Evolutionary conservation across 2,888 invertebrate species (phyloP), one percentile per base, ranked within the genome.

Genomic region (Pyrgus malvae): DNA sequence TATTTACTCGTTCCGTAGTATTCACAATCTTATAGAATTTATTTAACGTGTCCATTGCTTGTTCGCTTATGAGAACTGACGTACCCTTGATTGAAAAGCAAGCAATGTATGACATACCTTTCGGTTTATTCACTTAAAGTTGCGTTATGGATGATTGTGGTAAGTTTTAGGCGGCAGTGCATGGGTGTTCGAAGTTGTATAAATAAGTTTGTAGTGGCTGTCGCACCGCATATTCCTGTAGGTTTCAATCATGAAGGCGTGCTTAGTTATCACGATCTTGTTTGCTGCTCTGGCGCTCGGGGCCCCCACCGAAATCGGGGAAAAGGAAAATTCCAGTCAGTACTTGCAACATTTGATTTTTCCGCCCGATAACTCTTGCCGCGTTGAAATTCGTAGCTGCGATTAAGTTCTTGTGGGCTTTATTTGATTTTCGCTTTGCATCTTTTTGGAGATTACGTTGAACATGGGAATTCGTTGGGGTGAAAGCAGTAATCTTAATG

Each of bases 211-310:
- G 62, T 62, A 51, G 60, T 56, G 58, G 57, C 59, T 58, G 57
- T 64, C 66, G 58, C 61, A 64, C 57, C 44, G 46, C 69, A 77
- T 61, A 75, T 56, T 68, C 60, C 56, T 59, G 57, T 55, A 48
- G 44, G 49, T 58, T 66, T 64, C 60, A 65, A 69, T 58, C 64
- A 81, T 82, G 83, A 80, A 69, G 68, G 62, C 64, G 59, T 71
- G 61, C 58, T 59, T 78, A 37, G 56, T 76, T 58, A 56, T 76
- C 42, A 62, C 65, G 44, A 33, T 74, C 49, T 53, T 76, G 55
- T 63, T 75, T 23, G 56, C 73, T 23, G 61, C 60, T 37, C 40
- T 70, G 6, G 65, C 64, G 12, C 2, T 64, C 49, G 67, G 55
- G 29, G 58, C 61, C 31, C 45, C 54, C 6, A 35, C 53, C 12